These are phyloP conservation scores for Taenioides sp. DNA, from an alignment of 2,797 vertebrate genomes.

Conservation along the genomic window DNA sequence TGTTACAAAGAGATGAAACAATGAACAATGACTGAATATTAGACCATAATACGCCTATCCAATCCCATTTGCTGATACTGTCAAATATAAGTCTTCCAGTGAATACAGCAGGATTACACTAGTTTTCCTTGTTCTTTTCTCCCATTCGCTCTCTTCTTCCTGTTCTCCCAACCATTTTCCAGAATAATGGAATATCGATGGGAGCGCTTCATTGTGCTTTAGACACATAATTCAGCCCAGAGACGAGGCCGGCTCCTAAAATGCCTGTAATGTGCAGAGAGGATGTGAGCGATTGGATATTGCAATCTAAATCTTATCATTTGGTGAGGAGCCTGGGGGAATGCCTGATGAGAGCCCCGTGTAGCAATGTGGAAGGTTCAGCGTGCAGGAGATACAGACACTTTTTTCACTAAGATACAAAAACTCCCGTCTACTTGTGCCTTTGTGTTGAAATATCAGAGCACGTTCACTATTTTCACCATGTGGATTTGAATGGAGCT, in stretches of 20 bases:
- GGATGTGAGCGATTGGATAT: slow-evolving; percentile 46
- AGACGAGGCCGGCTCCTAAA: slow-evolving; percentile 36
- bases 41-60: slow-evolving; percentile 51
- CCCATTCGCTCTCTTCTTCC: slow-evolving; percentile 33
- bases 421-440: not conserved
- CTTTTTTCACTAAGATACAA: slow-evolving; percentile 1
- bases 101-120: slow-evolving; percentile 55
- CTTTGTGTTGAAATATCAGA: too few relatives aligned
- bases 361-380: slow-evolving; percentile 24
- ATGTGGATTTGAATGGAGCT: too few relatives aligned
- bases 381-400: slow-evolving; percentile 17
- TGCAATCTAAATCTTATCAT: slow-evolving; percentile 60
- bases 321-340: slow-evolving; percentile 21
- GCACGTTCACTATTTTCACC: too few relatives aligned
- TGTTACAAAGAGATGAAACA: slow-evolving; percentile 42
- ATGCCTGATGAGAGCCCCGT: slow-evolving; percentile 48
- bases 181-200: slow-evolving; percentile 68
- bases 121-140: slow-evolving; percentile 45
- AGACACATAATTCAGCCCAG: slow-evolving; percentile 46
- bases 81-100: slow-evolving; percentile 30
- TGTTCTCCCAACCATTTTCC: slow-evolving; percentile 53
- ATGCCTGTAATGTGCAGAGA: slow-evolving; percentile 28
- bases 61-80: slow-evolving; percentile 63
- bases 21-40: slow-evolving; percentile 45
- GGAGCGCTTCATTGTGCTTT: slow-evolving; percentile 54